Evolutionary conservation across 2,797 vertebrate genomes (phyloP), one percentile per base, ranked within the genome.

Genomic region (Thunnus albacares): DNA sequence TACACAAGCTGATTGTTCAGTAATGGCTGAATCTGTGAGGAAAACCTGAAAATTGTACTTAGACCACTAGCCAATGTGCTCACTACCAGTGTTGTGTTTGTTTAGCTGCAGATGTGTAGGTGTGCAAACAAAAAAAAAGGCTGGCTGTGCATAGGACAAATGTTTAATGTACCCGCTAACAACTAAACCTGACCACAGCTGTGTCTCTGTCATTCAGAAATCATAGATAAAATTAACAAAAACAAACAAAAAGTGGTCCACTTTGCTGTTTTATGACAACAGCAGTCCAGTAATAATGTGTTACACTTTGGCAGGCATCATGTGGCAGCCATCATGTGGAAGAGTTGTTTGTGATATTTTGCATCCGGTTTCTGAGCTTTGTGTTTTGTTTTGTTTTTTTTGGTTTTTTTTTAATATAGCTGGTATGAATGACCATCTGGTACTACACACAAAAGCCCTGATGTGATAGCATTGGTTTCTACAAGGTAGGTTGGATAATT

Each of bases 341-440:
- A 43, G 41, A 43, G 12, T 43, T 13, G 38, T 41, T 41, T 41
- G 38, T 41, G 10, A 41, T 41, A 41, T 41, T 41, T 41, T 41
- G 11, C 38, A 41, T 41, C 38, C 38, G 38, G 38, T 41, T 41
- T 41, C 38, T 41, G 41, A 43, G 41, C 41, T 14, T 43, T 38
- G 3, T 38, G 2, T 8, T 8, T 38, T 45, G 14, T 45, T 45
- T 45, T 6, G 5, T 45, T 20, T 20, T 51, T 49, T 51, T 18
- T 51, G 24, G 24, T 45, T 52, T 56, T 51, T 51, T 49, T 17
- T 49, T 43, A 51, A 45, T 52, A 43, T 1, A 28, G 55, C 59
- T 51, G 47, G 17, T 51, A 71, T 72, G 28, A 72, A 70, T 47
- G n/a, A 51, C 80, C 75, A 83, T 90, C 85, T 87, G 82, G 68